Percentiles rank a stretch among this genome's conserved stretches.
phyloP scores from a whole-genome alignment of 1,140 invertebrate species.

The Zaprionus inermis region DNA sequence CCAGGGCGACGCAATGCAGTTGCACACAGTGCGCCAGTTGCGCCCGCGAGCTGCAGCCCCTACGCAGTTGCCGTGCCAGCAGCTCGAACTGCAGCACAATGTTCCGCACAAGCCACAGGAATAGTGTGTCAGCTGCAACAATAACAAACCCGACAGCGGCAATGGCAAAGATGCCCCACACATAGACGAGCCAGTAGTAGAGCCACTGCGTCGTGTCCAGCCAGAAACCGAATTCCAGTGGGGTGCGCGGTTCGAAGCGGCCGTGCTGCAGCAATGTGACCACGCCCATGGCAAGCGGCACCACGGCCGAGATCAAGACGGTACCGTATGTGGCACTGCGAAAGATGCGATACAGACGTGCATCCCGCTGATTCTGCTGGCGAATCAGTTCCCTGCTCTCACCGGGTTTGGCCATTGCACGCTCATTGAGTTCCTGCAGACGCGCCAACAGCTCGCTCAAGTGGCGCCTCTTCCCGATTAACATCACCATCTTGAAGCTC shows the following conservation, averaged over 20 bases:
- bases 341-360: conserved; percentile 38
- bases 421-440: conserved; percentile 38
- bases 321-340: conserved; percentile 33
- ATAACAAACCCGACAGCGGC: conserved; percentile 34
- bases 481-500: conserved; percentile 42
- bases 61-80: conserved; percentile 11
- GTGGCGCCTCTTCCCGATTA: conserved; percentile 29
- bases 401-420: neutral
- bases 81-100: conserved; percentile 53
- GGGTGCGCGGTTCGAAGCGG: conserved; percentile 38
- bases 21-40: conserved; percentile 34
- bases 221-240: conserved; percentile 61
- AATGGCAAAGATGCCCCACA: conserved; percentile 45
- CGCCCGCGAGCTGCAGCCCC: neutral
- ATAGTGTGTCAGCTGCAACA: conserved; percentile 50
- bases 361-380: conserved; percentile 40
- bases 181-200: conserved; percentile 50
- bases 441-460: conserved; percentile 28
- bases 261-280: neutral
- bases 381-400: conserved; percentile 10
- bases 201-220: conserved; percentile 30
- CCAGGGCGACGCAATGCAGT: conserved; percentile 42
- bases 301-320: conserved; percentile 23
- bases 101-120: conserved; percentile 59
- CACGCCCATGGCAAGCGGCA: conserved; percentile 33